These are phyloP conservation scores for Protonemura montana DNA, from an alignment of 2,888 invertebrate genomes.

Conservation along the genomic window DNA sequence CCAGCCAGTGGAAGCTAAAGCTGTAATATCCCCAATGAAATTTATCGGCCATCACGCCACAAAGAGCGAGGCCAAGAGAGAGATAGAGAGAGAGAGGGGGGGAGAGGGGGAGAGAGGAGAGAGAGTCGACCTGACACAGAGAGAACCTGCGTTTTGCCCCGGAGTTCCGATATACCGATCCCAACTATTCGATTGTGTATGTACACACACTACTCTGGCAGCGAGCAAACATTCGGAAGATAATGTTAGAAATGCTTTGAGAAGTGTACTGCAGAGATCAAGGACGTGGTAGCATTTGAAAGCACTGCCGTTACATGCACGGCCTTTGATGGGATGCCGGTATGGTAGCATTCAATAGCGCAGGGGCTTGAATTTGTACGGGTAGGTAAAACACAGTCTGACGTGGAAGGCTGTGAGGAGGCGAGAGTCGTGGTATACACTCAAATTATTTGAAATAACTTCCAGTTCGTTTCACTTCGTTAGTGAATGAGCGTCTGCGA, in stretches of 20 bases:
- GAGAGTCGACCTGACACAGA: neutral
- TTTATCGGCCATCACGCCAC: neutral
- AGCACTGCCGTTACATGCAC: neutral
- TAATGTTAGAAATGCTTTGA: neutral
- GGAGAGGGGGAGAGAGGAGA: neutral
- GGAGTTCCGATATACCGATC: neutral
- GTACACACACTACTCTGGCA: no score
- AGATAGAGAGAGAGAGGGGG: neutral
- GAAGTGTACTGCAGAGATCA: neutral
- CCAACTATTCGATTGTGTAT: slow-evolving; percentile 4
- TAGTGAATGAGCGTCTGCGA: no score
- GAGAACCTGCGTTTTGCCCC: neutral
- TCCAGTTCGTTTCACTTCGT: no score
- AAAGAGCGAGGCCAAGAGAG: neutral
- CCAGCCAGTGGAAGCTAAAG: neutral
- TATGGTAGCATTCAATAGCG: neutral
- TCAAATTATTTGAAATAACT: no score
- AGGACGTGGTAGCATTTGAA: neutral
- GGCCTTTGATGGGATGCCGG: neutral
- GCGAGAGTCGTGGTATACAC: no score
- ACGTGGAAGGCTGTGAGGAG: no score
- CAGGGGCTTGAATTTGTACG: neutral
- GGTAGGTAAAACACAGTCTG: neutral
- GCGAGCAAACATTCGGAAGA: neutral
- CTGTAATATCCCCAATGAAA: neutral